A percentile compares a stretch with the other conserved stretches of the same genome.
Evolutionary conservation across 2,797 vertebrate species (phyloP).

Genomic region (Acanthiza pusilla): DNA sequence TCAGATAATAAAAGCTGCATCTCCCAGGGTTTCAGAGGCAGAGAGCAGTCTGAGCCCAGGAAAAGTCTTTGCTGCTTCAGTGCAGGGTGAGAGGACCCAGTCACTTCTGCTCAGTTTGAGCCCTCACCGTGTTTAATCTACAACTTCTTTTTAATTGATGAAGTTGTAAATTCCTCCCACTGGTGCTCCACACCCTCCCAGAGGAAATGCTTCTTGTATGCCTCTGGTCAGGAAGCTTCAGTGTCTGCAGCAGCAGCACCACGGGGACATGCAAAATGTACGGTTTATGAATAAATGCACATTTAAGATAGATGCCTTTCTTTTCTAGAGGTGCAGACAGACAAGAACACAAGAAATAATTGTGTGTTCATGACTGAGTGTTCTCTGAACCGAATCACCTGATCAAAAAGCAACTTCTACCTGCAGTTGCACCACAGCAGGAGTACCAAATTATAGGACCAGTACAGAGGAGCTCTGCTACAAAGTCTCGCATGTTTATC

Average conservation of each 20-base stretch:
- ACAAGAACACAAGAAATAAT: slow-evolving; percentile 31
- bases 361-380: not conserved
- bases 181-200: not conserved
- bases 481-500: not conserved
- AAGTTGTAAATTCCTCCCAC: not conserved
- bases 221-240: not conserved
- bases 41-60: not conserved
- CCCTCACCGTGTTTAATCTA: not conserved
- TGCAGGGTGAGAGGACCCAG: not conserved
- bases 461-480: not conserved
- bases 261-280: not conserved
- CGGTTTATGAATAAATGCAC: not conserved
- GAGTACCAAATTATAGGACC: not conserved
- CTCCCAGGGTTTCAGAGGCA: not conserved
- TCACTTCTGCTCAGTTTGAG: not conserved
- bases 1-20: not conserved
- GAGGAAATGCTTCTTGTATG: not conserved
- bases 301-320: slow-evolving; percentile 16
- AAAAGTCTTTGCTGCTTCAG: not conserved
- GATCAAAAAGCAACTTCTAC: slow-evolving; percentile 11
- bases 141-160: not conserved
- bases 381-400: slow-evolving; percentile 16
- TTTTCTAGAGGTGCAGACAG: not conserved
- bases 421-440: not conserved
- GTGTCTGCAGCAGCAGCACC: not conserved